These are phyloP conservation scores for Mythimna pallens DNA, from an alignment of 2,888 invertebrate species.

Conservation along the genomic window DNA sequence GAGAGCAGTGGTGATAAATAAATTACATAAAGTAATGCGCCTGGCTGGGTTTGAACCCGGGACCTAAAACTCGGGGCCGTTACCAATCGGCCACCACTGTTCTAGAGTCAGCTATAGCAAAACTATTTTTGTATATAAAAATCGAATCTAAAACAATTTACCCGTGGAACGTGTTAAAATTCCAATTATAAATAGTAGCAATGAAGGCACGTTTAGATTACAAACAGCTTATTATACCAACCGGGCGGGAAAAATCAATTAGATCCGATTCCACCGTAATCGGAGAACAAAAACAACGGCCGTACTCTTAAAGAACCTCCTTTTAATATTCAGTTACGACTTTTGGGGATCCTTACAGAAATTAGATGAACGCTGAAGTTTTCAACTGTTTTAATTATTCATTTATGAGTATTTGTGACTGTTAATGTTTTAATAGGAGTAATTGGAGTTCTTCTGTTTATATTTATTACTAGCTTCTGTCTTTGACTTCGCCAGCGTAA, in stretches of 20 bases:
- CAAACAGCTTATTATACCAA: constrained; percentile 44
- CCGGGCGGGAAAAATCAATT: constrained; percentile 45
- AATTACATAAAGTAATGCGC: too few species aligned
- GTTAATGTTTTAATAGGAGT: constrained; percentile 26
- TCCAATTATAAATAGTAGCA: constrained; percentile 40
- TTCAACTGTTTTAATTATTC: constrained; percentile 45
- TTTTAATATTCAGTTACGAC: constrained; percentile 56
- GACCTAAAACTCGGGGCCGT: too few species aligned
- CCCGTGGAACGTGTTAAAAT: constrained; percentile 26
- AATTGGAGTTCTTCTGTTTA: neutral
- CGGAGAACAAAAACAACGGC: constrained; percentile 43
- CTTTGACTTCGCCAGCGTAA: too few species aligned
- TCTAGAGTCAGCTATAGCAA: too few species aligned
- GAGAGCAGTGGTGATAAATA: too few species aligned
- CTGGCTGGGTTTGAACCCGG: too few species aligned
- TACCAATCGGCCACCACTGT: too few species aligned
- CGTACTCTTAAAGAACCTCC: constrained; percentile 41
- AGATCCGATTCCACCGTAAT: constrained; percentile 48
- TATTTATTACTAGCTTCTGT: too few species aligned
- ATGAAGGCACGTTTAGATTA: constrained; percentile 35
- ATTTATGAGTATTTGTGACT: constrained; percentile 18
- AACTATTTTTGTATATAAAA: too few species aligned
- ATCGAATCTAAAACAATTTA: constrained; percentile 25
- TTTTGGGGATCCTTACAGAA: constrained; percentile 43
- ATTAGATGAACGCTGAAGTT: constrained; percentile 36